phyloP scores from a whole-genome alignment of 2,888 invertebrate genomes.

The Pheosia tremula region DNA sequence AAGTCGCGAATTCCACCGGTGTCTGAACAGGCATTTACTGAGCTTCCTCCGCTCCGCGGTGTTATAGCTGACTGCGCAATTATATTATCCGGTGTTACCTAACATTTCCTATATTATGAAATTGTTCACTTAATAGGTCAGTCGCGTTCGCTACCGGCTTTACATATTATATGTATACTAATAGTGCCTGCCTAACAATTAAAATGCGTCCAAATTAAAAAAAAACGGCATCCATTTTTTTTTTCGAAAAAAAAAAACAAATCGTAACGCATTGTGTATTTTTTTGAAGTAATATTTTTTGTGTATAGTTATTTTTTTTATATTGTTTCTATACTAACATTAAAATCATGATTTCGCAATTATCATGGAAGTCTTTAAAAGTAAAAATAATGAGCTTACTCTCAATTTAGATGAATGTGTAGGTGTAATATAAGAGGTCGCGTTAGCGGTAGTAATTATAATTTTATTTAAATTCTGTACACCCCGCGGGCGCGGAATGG shows the following conservation, averaged over 20 bases:
- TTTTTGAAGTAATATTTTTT: neutral
- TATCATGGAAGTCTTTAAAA: neutral
- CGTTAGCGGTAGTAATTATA: neutral
- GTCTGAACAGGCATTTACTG: too few relatives aligned
- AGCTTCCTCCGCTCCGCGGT: too few relatives aligned
- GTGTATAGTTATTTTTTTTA: neutral
- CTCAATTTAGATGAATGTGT: slow-evolving; percentile 37
- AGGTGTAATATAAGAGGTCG: slow-evolving; percentile 2
- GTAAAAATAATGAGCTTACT: slow-evolving; percentile 46
- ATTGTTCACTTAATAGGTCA: too few relatives aligned
- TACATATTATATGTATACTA: too few relatives aligned
- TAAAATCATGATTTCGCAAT: neutral
- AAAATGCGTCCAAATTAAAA: neutral
- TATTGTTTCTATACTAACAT: neutral
- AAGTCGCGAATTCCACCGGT: too few relatives aligned
- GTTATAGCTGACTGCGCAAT: too few relatives aligned
- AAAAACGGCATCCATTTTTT: too few relatives aligned
- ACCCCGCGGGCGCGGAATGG: neutral
- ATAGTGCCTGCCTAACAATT: neutral
- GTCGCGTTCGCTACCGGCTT: too few relatives aligned
- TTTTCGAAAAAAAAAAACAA: neutral
- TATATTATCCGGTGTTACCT: too few relatives aligned
- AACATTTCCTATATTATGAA: too few relatives aligned
- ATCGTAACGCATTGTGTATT: neutral
- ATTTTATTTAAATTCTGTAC: neutral